These are phyloP conservation scores for Tetragonula carbonaria DNA, from an alignment of 2,888 invertebrate species.

Conservation along the genomic window DNA sequence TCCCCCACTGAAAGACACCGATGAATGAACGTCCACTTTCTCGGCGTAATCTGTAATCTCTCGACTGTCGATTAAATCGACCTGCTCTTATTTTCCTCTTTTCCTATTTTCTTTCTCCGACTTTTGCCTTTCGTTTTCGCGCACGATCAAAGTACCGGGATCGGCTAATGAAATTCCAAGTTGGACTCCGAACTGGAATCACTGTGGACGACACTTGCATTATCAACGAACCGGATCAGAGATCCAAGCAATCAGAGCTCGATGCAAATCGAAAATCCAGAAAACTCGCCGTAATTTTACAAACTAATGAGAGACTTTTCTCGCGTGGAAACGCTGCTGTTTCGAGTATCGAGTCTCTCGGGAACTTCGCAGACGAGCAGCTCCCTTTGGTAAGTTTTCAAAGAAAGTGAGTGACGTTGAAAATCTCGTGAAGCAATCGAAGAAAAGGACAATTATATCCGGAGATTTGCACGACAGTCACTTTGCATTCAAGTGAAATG, in stretches of 20 bases:
- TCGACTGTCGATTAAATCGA: conserved; percentile 28
- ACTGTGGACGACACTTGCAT: conserved; percentile 43
- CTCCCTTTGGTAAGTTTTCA: too few species aligned
- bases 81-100: conserved; percentile 13
- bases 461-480: too few species aligned
- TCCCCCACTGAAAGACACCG: background rate
- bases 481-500: too few species aligned
- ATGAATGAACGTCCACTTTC: conserved; percentile 4
- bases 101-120: background rate
- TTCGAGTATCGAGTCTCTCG: too few species aligned
- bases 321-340: background rate
- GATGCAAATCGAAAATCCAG: conserved; percentile 7
- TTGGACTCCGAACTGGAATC: conserved; percentile 39
- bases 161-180: conserved; percentile 49
- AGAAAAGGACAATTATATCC: too few species aligned
- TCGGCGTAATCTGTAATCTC: conserved; percentile 25
- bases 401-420: too few species aligned
- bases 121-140: conserved; percentile 13
- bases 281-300: too few species aligned
- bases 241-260: background rate
- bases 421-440: too few species aligned
- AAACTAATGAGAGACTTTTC: background rate
- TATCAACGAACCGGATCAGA: conserved; percentile 52
- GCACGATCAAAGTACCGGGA: conserved; percentile 46
- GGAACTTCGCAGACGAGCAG: too few species aligned